A percentile compares a stretch with the other conserved stretches of the same genome.
phyloP scores from a whole-genome alignment of 2,113 vertebrate genomes.

The Epinephelus fuscoguttatus region DNA sequence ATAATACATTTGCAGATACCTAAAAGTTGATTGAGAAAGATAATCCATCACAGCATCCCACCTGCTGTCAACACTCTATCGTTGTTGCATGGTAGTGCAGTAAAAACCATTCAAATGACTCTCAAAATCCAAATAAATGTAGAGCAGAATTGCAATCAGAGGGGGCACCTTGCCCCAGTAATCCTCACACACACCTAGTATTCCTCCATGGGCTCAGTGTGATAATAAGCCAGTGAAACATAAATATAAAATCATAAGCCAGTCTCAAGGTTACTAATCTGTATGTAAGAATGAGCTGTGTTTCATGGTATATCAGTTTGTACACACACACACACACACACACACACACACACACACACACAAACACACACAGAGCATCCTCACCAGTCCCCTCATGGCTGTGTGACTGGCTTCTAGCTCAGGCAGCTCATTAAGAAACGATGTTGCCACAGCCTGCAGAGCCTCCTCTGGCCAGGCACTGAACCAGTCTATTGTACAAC shows the following conservation, averaged over 20 bases:
- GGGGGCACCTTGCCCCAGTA: not conserved
- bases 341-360: not conserved
- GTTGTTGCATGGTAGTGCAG: not conserved
- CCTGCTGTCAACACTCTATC: not conserved
- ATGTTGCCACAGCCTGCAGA: conserved; percentile 88
- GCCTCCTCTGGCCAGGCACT: conserved; percentile 92
- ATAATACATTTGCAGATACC: not conserved
- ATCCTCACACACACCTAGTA: not conserved
- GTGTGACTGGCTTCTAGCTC: conserved; percentile 80
- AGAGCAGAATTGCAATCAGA: not conserved
- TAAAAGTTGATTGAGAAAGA: not conserved
- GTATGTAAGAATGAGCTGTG: too few species aligned
- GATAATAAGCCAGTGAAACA: too few species aligned
- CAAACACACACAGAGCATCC: conserved; percentile 57
- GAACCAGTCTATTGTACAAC: conserved; percentile 97
- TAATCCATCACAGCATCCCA: too few species aligned
- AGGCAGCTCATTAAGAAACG: conserved; percentile 87
- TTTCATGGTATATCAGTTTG: too few species aligned
- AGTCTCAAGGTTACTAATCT: too few species aligned
- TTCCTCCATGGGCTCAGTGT: too few species aligned
- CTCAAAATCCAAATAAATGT: too few species aligned
- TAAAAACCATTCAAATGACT: not conserved
- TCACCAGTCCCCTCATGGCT: conserved; percentile 86
- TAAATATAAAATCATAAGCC: too few species aligned
- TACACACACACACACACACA: conserved; percentile 17